phyloP scores from a whole-genome alignment of 1,140 invertebrate species.

The Daktulosphaira vitifoliae region DNA sequence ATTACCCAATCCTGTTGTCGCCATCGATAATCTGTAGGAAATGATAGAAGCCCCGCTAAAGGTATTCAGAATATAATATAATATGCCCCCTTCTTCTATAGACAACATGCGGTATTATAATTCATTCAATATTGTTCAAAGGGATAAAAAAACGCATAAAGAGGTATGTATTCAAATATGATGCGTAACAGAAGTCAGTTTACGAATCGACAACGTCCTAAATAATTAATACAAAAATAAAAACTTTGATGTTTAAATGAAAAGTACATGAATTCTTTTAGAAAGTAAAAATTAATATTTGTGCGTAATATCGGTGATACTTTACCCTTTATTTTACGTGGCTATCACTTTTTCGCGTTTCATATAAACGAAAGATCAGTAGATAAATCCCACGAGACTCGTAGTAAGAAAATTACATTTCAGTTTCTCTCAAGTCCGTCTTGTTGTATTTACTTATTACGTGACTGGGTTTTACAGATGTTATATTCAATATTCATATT shows the following conservation, averaged over 20 bases:
- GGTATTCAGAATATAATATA: no score
- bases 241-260: no score
- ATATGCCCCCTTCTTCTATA: not conserved
- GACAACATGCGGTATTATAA: not conserved
- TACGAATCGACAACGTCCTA: no score
- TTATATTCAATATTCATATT: no score
- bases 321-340: conserved; percentile 17
- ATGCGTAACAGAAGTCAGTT: no score
- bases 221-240: no score
- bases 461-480: conserved; percentile 31
- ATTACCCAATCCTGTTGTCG: not conserved
- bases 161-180: conserved; percentile 9
- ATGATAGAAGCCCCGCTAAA: not conserved
- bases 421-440: conserved; percentile 4
- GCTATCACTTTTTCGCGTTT: conserved; percentile 26
- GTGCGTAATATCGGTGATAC: no score
- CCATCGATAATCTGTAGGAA: conserved; percentile 18
- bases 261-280: no score
- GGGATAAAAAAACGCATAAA: conserved; percentile 5
- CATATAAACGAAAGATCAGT: conserved; percentile 33
- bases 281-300: no score
- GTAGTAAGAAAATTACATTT: conserved; percentile 32
- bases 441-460: not conserved
- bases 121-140: conserved; percentile 18
- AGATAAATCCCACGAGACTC: conserved; percentile 26